Base-by-base conservation (phyloP, 2,888 invertebrate genomes). In the Operophtera brumata region DNA sequence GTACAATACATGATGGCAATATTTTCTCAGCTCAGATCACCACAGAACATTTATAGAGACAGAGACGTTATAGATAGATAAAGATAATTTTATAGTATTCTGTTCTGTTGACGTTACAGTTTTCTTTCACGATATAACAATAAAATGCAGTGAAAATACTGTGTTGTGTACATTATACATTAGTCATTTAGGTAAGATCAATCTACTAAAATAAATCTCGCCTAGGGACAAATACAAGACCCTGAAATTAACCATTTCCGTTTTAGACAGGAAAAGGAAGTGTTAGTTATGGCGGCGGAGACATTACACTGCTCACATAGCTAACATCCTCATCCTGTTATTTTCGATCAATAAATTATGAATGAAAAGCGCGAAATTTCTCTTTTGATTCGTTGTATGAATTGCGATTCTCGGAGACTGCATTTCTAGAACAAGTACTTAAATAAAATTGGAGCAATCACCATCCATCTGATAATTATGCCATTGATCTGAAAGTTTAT, bases 211-310 rank as follows among this genome's bases (percentile, higher is more conserved):
- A 20, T 4, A 20, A 36, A 44, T 36, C 20, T 35, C n/a, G 14
- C 48, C 58, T 13, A 59, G 42, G 10, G 12, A 36, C 9, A 41
- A 11, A 46, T 47, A 44, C 46, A 62, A 57, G 52, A 41, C 41
- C 32, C 50, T 60, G 46, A 59, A 64, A 61, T 58, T 60, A 62
- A 59, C 61, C 68, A 83, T 78, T 82, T 83, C 82, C 83, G 82
- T 75, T 52, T 73, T 36, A 65, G 78, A 92, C 92, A 92, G 92
- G 92, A 92, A 92, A 91, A 92, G 92, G 92, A 92, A 92, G 91
- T 88, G 82, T 80, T 61, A 73, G 61, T 75, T 82, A 91, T 90
- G 90, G 91, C 87, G 85, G 80, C 64, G 59, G 69, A 66, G 66
- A 73, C 72, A 77, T 77, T 71, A 67, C 61, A 64, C 55, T 13